A percentile compares a stretch with the other conserved stretches of the same genome.
phyloP scores from a whole-genome alignment of 2,113 vertebrate species.

The Zapornia atra region DNA sequence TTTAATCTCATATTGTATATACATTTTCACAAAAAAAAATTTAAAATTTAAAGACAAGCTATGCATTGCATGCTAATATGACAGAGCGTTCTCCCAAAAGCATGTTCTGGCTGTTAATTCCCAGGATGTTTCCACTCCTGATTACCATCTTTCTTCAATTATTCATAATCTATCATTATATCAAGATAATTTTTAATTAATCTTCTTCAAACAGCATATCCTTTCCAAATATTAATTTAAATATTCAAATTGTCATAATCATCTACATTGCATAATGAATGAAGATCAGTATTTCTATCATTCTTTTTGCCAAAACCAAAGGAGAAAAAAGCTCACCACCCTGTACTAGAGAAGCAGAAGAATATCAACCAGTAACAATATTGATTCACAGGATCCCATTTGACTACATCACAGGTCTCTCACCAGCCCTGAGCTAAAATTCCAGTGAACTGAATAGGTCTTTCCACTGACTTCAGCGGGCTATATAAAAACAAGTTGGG shows the following conservation, averaged over 20 bases:
- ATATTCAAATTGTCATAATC: not conserved
- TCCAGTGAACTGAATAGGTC: not conserved
- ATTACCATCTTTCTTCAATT: not conserved
- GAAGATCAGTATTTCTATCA: not conserved
- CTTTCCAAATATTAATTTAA: not conserved
- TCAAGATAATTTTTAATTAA: not conserved
- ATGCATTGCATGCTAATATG: conserved; percentile 20
- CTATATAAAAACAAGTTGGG: not conserved
- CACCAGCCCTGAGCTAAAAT: not conserved
- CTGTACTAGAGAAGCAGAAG: not conserved
- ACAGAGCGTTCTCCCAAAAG: conserved; percentile 43
- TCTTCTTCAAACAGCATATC: not conserved
- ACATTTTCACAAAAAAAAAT: conserved; percentile 28
- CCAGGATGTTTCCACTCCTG: not conserved
- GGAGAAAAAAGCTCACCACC: not conserved
- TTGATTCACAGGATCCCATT: not conserved
- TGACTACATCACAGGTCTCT: not conserved
- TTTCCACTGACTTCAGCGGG: not conserved
- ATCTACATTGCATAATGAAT: not conserved
- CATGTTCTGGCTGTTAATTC: not conserved
- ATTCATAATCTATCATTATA: not conserved
- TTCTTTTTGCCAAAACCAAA: not conserved
- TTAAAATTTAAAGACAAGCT: conserved; percentile 9
- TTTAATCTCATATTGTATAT: conserved; percentile 41
- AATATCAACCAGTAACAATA: not conserved